phyloP scores from a whole-genome alignment of 2,888 invertebrate genomes.

The Plutella xylostella region DNA sequence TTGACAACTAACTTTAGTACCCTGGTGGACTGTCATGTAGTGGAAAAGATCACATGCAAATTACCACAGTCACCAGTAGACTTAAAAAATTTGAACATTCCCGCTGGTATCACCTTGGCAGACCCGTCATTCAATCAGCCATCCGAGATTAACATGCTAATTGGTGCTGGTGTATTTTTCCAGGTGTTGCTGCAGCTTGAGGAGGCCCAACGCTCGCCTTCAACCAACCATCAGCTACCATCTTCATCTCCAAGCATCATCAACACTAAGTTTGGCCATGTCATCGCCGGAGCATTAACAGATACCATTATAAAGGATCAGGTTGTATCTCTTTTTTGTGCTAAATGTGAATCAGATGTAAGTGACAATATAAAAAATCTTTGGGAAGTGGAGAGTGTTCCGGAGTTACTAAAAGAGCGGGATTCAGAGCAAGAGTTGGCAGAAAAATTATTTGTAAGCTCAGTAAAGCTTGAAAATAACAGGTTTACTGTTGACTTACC shows the following conservation, averaged over 20 bases:
- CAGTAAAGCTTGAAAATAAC: not conserved
- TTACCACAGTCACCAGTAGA: constrained; percentile 1
- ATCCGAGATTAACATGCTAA: not conserved
- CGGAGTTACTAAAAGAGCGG: not conserved
- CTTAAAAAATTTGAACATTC: not conserved
- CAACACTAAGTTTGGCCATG: not conserved
- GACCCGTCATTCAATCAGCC: not conserved
- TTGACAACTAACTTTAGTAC: not conserved
- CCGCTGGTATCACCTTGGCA: not conserved
- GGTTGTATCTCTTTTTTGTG: not conserved
- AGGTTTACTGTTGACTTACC: not conserved
- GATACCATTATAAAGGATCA: not conserved
- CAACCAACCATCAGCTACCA: not conserved
- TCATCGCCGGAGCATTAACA: not conserved
- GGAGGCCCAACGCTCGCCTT: not conserved
- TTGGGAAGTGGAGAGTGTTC: not conserved
- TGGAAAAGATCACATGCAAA: not conserved
- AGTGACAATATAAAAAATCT: not conserved
- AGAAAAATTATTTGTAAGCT: not conserved
- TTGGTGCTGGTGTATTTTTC: not conserved
- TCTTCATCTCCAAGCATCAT: not conserved
- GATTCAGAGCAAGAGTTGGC: not conserved
- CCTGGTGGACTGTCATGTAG: not conserved
- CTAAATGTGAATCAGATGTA: not conserved
- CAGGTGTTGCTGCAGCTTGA: not conserved